A percentile compares a stretch with the other conserved stretches of the same genome.
Evolutionary conservation across 2,888 invertebrate species (phyloP).

Genomic region (Electrophaes corylata): DNA sequence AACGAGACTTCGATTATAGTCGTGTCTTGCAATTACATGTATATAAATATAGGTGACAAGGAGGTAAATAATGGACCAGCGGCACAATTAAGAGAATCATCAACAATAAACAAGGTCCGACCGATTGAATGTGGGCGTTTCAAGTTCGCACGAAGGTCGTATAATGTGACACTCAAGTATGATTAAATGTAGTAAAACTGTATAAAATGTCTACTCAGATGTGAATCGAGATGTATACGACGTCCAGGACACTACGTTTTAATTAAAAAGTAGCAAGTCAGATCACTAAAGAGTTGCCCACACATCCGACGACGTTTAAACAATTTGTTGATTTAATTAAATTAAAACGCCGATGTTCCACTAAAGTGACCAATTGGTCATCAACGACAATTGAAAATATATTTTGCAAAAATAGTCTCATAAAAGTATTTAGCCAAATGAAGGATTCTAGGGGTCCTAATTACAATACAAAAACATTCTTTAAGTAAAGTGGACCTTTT

Average conservation of each 20-base stretch:
- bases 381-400: too few species aligned
- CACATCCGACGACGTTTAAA: not conserved
- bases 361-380: too few species aligned
- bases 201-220: not conserved
- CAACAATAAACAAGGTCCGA: constrained; percentile 71
- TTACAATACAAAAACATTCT: too few species aligned
- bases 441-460: too few species aligned
- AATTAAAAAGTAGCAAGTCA: not conserved
- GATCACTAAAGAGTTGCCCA: not conserved
- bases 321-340: not conserved
- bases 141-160: constrained; percentile 69
- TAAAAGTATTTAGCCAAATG: too few species aligned
- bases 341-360: too few species aligned
- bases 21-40: constrained; percentile 70
- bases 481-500: too few species aligned
- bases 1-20: constrained; percentile 71
- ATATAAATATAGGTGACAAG: constrained; percentile 73
- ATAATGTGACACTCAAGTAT: constrained; percentile 20
- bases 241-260: not conserved
- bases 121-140: constrained; percentile 63
- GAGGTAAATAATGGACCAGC: constrained; percentile 73
- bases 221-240: not conserved
- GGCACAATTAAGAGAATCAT: constrained; percentile 54
- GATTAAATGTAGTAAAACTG: not conserved
- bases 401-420: too few species aligned